phyloP scores from a whole-genome alignment of 2,797 vertebrate species.

The Manis pentadactyla region DNA sequence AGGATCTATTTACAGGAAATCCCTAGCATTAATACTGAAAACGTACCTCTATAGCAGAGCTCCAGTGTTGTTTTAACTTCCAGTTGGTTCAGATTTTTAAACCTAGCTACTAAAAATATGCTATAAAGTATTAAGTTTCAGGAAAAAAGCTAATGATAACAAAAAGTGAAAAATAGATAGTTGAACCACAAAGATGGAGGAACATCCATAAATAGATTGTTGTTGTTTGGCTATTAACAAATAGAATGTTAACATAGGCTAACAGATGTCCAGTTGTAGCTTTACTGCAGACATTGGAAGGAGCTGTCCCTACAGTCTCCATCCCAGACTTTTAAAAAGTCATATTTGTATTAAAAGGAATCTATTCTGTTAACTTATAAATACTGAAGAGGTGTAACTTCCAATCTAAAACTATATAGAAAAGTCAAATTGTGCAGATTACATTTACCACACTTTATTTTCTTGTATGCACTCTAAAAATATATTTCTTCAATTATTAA shows the following conservation, averaged over 20 bases:
- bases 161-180: not conserved
- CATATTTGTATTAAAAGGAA: not conserved
- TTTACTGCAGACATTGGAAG: not conserved
- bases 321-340: not conserved
- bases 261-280: not conserved
- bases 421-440: not conserved
- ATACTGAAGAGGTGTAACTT: not conserved
- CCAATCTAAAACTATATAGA: not conserved
- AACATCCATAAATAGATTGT: not conserved
- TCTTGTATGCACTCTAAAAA: not conserved
- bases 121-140: not conserved
- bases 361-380: not conserved
- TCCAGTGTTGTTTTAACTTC: not conserved
- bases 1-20: not conserved
- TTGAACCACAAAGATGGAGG: not conserved
- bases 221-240: not conserved
- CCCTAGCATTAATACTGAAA: not conserved
- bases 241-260: not conserved
- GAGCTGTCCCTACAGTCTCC: not conserved
- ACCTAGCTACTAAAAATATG: not conserved
- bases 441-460: not conserved
- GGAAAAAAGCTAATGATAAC: not conserved
- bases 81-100: slow-evolving; percentile 2
- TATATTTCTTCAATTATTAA: slow-evolving; percentile 45
- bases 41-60: not conserved